phyloP scores from a whole-genome alignment of 2,888 invertebrate species.

The Drosophila neonasuta region DNA sequence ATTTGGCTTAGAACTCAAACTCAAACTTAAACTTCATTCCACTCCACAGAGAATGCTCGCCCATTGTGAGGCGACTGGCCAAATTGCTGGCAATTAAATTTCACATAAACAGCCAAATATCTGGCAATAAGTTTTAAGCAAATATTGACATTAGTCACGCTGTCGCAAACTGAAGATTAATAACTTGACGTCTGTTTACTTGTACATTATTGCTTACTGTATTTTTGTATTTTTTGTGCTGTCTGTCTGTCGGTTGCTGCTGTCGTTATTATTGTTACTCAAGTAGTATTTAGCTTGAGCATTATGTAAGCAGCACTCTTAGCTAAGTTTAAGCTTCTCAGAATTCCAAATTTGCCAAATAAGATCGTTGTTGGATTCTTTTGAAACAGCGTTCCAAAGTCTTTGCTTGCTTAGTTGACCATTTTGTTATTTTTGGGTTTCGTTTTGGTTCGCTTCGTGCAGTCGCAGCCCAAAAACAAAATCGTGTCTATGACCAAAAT shows the following conservation, averaged over 20 bases:
- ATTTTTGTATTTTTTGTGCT: conserved; percentile 31
- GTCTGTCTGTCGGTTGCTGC: neutral
- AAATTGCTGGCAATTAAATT: conserved; percentile 68
- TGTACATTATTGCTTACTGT: conserved; percentile 14
- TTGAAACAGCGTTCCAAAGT: conserved; percentile 24
- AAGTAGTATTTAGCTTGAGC: conserved; percentile 18
- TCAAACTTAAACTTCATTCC: neutral
- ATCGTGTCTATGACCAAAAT: conserved; percentile 78
- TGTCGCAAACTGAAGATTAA: conserved; percentile 40
- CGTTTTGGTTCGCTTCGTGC: conserved; percentile 62
- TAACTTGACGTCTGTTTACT: conserved; percentile 28
- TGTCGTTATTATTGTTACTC: conserved; percentile 5
- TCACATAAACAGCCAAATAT: conserved; percentile 58
- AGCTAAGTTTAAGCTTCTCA: conserved; percentile 47
- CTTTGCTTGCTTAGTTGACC: conserved; percentile 34
- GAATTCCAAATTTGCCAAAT: conserved; percentile 45
- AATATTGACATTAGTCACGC: conserved; percentile 77
- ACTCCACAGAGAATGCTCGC: conserved; percentile 36
- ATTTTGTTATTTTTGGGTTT: conserved; percentile 34
- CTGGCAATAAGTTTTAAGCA: conserved; percentile 45
- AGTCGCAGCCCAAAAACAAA: conserved; percentile 67
- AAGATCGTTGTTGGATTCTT: conserved; percentile 30
- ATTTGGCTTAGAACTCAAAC: conserved; percentile 54
- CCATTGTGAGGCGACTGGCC: conserved; percentile 51
- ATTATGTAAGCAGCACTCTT: conserved; percentile 60